Percentiles rank a stretch among this genome's conserved stretches.
phyloP scores from a whole-genome alignment of 2,888 invertebrate species.

The Bugulina stolonifera region DNA sequence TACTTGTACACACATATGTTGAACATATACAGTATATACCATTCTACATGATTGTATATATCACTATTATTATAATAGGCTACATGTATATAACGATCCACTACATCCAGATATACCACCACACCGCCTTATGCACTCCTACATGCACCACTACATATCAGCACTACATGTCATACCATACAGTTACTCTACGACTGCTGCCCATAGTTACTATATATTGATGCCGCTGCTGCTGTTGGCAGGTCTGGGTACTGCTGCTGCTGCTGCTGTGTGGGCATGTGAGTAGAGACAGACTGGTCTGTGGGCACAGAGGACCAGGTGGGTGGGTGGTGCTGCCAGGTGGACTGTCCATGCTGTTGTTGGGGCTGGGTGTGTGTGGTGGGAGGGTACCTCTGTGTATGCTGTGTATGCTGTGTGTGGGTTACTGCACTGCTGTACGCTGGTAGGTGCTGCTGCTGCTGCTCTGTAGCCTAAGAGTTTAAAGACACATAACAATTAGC shows the following conservation, averaged over 20 bases:
- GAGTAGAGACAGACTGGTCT: not conserved
- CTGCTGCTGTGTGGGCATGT: slow-evolving; percentile 5
- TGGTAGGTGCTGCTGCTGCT: not conserved
- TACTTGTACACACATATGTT: too few relatives aligned
- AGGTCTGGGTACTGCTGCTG: not conserved
- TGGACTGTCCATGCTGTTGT: not conserved
- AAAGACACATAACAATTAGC: too few relatives aligned
- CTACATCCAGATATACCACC: too few relatives aligned
- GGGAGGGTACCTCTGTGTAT: not conserved
- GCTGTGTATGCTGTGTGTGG: not conserved
- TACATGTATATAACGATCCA: too few relatives aligned
- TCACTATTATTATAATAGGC: too few relatives aligned
- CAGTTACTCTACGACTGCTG: not conserved
- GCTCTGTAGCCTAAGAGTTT: too few relatives aligned
- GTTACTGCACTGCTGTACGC: not conserved
- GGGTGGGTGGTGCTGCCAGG: not conserved
- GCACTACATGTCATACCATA: too few relatives aligned
- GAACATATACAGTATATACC: too few relatives aligned
- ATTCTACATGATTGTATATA: too few relatives aligned
- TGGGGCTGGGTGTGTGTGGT: not conserved
- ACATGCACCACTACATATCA: too few relatives aligned
- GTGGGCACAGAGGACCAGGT: not conserved
- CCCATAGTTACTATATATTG: not conserved
- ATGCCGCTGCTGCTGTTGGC: not conserved
- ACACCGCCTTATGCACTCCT: too few relatives aligned